phyloP scores from a whole-genome alignment of 2,113 vertebrate genomes.

The Corythornis vintsioides region DNA sequence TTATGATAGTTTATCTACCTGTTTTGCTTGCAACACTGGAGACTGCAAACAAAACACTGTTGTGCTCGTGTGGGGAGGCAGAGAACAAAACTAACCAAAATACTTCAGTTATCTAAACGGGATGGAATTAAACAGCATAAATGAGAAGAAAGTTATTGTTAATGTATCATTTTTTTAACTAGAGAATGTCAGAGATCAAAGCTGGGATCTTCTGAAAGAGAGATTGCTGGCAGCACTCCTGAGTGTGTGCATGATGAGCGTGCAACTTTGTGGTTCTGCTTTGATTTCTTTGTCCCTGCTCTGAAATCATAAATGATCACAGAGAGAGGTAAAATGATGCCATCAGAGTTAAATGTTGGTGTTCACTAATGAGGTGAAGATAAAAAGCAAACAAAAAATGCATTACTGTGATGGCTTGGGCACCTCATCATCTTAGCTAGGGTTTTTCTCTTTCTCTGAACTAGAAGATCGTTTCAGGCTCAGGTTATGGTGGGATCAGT shows the following conservation, averaged over 20 bases:
- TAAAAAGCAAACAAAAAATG: background rate
- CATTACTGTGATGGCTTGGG: background rate
- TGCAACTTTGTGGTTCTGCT: background rate
- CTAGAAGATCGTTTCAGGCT: background rate
- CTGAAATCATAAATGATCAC: background rate
- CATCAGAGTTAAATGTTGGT: background rate
- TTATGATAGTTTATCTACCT: background rate
- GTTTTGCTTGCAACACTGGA: background rate
- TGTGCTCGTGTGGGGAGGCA: background rate
- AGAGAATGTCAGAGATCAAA: background rate
- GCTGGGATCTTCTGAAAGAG: background rate
- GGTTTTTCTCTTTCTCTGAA: background rate
- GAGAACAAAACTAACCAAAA: background rate
- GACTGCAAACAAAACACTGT: background rate
- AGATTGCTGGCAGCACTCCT: background rate
- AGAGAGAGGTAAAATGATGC: background rate
- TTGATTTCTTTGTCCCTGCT: slow-evolving; percentile 10
- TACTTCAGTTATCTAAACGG: background rate
- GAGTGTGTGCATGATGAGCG: background rate
- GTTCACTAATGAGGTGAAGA: background rate
- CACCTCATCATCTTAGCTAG: background rate
- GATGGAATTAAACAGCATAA: background rate
- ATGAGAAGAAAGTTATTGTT: background rate
- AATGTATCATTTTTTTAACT: background rate
- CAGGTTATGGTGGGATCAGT: background rate